Conservation (phyloP, 2,888 invertebrate genomes). For the Epistrophe eligans region DNA sequence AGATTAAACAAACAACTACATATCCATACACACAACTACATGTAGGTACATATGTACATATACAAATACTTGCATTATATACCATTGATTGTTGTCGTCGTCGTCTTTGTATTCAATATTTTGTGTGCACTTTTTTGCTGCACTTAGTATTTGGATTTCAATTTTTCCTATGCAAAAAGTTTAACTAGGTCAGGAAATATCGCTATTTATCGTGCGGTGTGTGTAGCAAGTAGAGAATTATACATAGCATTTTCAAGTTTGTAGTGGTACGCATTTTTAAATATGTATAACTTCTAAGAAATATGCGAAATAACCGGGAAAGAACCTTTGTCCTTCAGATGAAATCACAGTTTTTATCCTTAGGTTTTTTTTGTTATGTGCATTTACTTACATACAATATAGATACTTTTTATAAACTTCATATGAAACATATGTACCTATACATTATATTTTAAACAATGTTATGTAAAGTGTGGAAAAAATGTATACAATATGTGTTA, state of each 20-base stretch:
- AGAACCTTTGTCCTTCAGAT: conserved; percentile 72
- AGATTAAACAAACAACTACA: too few species aligned
- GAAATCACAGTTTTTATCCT: conserved; percentile 37
- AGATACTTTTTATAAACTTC: too few species aligned
- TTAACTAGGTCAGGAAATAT: conserved; percentile 74
- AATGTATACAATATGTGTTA: too few species aligned
- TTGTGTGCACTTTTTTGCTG: conserved; percentile 46
- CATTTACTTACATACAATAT: too few species aligned
- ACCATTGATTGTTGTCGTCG: conserved; percentile 7
- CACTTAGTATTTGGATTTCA: conserved; percentile 63
- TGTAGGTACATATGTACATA: neutral
- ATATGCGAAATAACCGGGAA: conserved; percentile 64
- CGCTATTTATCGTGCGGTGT: conserved; percentile 25
- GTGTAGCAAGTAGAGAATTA: conserved; percentile 1
- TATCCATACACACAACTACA: neutral
- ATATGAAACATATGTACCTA: too few species aligned
- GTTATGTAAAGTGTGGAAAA: too few species aligned
- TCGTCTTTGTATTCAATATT: conserved; percentile 39
- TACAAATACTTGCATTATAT: conserved; percentile 15
- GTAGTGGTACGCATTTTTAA: conserved; percentile 27
- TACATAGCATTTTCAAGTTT: neutral
- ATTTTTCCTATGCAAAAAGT: conserved; percentile 67
- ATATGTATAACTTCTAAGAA: conserved; percentile 22
- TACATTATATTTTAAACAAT: too few species aligned
- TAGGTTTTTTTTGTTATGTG: conserved; percentile 3